Base-by-base conservation (phyloP, 2,888 invertebrate species). In the Andrena trimmerana region DNA sequence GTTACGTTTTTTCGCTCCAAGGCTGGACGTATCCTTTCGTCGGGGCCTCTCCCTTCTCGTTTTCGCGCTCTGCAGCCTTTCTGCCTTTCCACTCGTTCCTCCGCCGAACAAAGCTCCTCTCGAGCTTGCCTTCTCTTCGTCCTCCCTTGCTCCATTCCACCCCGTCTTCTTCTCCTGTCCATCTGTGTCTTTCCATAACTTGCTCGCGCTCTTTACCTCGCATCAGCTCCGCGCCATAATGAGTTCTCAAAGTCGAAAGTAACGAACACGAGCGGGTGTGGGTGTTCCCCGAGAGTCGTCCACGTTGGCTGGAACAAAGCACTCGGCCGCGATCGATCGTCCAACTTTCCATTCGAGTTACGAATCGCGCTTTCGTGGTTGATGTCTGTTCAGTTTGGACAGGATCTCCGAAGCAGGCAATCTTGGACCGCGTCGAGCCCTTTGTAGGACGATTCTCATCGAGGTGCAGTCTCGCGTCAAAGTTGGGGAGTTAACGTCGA, bases 1-100 rank as follows among this genome's bases (percentile, higher is more conserved):
- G 93, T 92, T 92, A 93, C 90, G 91, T 93, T 92, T 93, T 93
- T 92, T 93, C 91, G 89, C 89, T 91, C 84, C 92, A 92, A 92
- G 92, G 92, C 89, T 92, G 90, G 88, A 84, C 79, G 86, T 90
- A 90, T 90, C 89, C 90, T 91, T 90, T 91, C 91, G 86, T 90
- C 88, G 86, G 50, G 60, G 87, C 84, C 85, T 88, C 84, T 73
- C 76, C 72, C 72, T 77, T 78, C 84, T 80, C 80, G 73, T 42
- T 82, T 76, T 78, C 73, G 59, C 77, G 42, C 69, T 54, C 62
- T 3, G n/a, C 29, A 48, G 20, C 68, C 57, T 52, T 42, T 42
- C 50, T 68, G 67, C 20, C 73, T 62, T 72, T 48, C 68, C 67
- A 71, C 72, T 24, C 66, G 68, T 81, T 69, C 36, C 63, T 63